phyloP scores from a whole-genome alignment of 2,888 invertebrate genomes.

The Machimus atricapillus region DNA sequence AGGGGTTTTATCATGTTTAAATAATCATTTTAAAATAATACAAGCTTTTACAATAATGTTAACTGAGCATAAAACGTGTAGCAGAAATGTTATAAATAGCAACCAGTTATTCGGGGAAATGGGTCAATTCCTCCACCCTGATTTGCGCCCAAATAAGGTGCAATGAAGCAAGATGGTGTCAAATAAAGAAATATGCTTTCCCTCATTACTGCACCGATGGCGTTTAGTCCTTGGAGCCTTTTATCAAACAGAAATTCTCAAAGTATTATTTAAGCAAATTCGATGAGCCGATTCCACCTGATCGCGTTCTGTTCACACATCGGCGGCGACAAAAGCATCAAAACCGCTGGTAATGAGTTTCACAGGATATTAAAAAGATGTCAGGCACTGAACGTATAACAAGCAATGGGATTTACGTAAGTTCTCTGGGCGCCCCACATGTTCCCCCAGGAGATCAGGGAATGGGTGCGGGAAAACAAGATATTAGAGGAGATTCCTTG shows the following conservation, averaged over 20 bases:
- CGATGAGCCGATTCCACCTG: neutral
- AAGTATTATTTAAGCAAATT: neutral
- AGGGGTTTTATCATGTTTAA: too few relatives aligned
- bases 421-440: neutral
- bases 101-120: too few relatives aligned
- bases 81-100: too few relatives aligned
- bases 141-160: neutral
- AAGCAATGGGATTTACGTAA: neutral
- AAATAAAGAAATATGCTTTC: neutral
- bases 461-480: neutral
- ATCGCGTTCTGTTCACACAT: neutral
- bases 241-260: neutral
- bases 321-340: neutral
- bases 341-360: neutral
- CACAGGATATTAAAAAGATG: neutral
- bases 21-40: too few relatives aligned
- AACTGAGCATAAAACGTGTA: too few relatives aligned
- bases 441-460: neutral
- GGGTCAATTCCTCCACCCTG: neutral
- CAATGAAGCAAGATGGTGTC: neutral
- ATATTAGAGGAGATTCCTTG: neutral
- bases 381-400: neutral
- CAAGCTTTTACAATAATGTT: too few relatives aligned
- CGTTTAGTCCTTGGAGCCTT: neutral
- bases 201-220: neutral